Percentiles rank a stretch among this genome's conserved stretches.
These are phyloP conservation scores for Cyrtorhinus lividipennis DNA, from an alignment of 1,140 invertebrate species.

Conservation along the genomic window DNA sequence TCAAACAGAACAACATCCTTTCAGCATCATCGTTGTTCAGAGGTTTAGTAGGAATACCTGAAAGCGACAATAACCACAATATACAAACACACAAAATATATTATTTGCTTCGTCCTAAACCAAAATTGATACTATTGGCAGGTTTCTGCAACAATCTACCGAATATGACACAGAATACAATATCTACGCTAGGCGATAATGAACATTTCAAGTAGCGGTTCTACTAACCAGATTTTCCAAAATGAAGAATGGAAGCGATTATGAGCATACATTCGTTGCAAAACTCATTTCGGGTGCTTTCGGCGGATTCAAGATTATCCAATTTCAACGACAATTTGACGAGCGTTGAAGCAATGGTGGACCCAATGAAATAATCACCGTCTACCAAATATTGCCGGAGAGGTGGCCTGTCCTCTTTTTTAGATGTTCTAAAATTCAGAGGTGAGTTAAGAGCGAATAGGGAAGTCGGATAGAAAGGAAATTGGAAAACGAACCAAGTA, in stretches of 20 bases:
- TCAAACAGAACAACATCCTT: slow-evolving; percentile 68
- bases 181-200: too few relatives aligned
- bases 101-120: too few relatives aligned
- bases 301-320: slow-evolving; percentile 38
- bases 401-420: slow-evolving; percentile 59
- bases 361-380: slow-evolving; percentile 93
- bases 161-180: too few relatives aligned
- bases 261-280: slow-evolving; percentile 62
- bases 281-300: slow-evolving; percentile 45
- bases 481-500: slow-evolving; percentile 17
- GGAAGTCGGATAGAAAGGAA: not conserved
- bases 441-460: slow-evolving; percentile 1
- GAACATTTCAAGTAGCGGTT: too few relatives aligned
- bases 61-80: too few relatives aligned
- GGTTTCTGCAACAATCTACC: too few relatives aligned
- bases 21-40: slow-evolving; percentile 95
- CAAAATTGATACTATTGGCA: too few relatives aligned
- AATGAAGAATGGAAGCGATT: slow-evolving; percentile 55
- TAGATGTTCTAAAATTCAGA: slow-evolving; percentile 22
- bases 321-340: slow-evolving; percentile 78
- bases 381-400: slow-evolving; percentile 78
- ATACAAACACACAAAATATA: too few relatives aligned
- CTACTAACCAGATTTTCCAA: slow-evolving; percentile 58
- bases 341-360: slow-evolving; percentile 76
- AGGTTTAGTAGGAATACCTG: slow-evolving; percentile 46